Evolutionary conservation across 2,888 invertebrate species (phyloP).

Genomic region (Myopa testacea): DNA sequence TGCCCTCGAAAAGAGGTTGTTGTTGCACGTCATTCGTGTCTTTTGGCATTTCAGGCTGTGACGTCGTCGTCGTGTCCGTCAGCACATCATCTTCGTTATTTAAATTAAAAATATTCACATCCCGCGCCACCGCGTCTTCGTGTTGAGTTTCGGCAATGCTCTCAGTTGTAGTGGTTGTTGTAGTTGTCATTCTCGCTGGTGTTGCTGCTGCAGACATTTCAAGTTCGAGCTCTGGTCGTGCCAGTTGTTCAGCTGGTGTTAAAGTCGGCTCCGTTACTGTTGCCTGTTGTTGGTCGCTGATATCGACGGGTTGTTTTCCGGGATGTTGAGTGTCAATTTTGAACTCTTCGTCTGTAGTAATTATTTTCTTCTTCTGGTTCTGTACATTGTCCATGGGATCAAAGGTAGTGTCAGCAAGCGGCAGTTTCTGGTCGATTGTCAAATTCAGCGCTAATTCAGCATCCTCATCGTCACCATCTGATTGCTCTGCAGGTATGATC

Average conservation of each 20-base stretch:
- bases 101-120: conserved; percentile 60
- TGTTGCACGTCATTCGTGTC: background rate
- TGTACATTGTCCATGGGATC: conserved; percentile 44
- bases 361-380: conserved; percentile 41
- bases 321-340: conserved; percentile 32
- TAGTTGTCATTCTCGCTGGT: conserved; percentile 18
- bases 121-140: conserved; percentile 42
- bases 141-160: conserved; percentile 37
- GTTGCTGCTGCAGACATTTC: conserved; percentile 40
- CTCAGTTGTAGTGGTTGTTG: conserved; percentile 32
- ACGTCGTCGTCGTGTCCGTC: conserved; percentile 42
- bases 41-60: conserved; percentile 1
- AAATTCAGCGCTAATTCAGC: conserved; percentile 54
- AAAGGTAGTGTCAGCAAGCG: conserved; percentile 46
- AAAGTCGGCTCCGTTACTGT: conserved; percentile 41
- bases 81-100: conserved; percentile 44
- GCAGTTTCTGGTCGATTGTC: conserved; percentile 54
- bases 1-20: conserved; percentile 11
- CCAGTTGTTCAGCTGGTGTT: conserved; percentile 50
- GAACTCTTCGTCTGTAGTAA: conserved; percentile 30
- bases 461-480: conserved; percentile 42
- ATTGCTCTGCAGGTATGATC: background rate
- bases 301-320: background rate
- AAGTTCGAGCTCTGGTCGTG: conserved; percentile 49
- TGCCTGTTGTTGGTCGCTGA: conserved; percentile 27